phyloP scores from a whole-genome alignment of 2,113 vertebrate genomes.

The Ceyx margarethae region DNA sequence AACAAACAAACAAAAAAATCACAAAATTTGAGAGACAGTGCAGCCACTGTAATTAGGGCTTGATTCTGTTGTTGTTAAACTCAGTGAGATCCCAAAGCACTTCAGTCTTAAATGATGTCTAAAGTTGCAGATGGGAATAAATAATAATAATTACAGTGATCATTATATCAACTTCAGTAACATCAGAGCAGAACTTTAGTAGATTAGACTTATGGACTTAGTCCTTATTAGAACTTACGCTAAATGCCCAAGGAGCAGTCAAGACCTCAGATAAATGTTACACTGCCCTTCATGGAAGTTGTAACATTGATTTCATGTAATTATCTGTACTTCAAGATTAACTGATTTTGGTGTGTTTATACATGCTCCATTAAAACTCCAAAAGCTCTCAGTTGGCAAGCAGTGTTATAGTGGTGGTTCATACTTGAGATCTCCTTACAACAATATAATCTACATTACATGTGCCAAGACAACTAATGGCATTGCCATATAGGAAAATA shows the following conservation, averaged over 20 bases:
- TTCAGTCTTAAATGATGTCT: neutral
- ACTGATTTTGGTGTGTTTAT: no score
- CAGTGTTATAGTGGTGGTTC: neutral
- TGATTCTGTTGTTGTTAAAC: neutral
- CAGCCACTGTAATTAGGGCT: neutral
- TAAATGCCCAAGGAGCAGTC: no score
- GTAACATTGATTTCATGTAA: no score
- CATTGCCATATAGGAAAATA: neutral
- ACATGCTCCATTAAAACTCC: no score
- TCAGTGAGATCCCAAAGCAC: neutral
- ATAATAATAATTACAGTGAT: neutral
- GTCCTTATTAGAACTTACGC: no score
- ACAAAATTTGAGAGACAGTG: neutral
- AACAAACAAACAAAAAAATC: neutral
- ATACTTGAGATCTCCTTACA: neutral
- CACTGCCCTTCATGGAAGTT: no score
- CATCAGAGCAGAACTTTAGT: no score
- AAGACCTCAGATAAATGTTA: no score
- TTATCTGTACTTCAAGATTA: no score
- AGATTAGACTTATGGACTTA: no score
- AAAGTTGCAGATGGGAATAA: neutral
- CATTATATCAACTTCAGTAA: no score
- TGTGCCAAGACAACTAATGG: neutral
- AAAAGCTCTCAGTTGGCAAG: neutral
- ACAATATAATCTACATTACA: neutral